Evolutionary conservation across 1,140 invertebrate species (phyloP).

Genomic region (Brachionus manjavacas): DNA sequence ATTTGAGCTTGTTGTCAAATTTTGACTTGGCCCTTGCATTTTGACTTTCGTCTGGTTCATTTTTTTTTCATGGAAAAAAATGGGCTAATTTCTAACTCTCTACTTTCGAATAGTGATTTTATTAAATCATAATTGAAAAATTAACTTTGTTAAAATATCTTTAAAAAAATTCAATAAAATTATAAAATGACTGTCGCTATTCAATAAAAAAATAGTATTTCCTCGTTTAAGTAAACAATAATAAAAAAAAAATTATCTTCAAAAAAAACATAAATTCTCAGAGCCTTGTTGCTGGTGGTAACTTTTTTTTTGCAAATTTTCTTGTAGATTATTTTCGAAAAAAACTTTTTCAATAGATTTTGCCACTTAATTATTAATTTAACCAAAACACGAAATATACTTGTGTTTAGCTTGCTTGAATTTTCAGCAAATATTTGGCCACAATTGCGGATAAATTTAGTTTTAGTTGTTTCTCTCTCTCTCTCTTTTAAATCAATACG

Average conservation of each 20-base stretch:
- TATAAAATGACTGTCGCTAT: neutral
- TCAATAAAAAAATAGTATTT: neutral
- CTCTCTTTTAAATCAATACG: neutral
- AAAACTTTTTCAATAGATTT: neutral
- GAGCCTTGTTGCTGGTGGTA: neutral
- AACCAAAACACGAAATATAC: neutral
- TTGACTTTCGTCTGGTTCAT: neutral
- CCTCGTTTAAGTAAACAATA: neutral
- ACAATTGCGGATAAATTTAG: neutral
- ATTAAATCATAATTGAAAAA: conserved; percentile 15
- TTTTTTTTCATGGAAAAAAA: neutral
- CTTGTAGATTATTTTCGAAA: neutral
- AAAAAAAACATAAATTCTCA: neutral
- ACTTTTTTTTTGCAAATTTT: neutral
- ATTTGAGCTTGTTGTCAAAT: neutral
- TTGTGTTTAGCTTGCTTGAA: neutral
- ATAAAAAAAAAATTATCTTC: neutral
- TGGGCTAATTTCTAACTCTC: neutral
- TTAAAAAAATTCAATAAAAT: conserved; percentile 32
- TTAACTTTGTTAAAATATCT: conserved; percentile 3
- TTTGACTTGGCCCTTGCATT: neutral
- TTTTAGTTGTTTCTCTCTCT: neutral
- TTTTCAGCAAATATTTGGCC: neutral
- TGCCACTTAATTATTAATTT: neutral
- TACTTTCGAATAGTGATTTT: neutral